A percentile compares a stretch with the other conserved stretches of the same genome.
These are phyloP conservation scores for Tachystola acroxantha DNA, from an alignment of 2,888 invertebrate genomes.

Conservation along the genomic window DNA sequence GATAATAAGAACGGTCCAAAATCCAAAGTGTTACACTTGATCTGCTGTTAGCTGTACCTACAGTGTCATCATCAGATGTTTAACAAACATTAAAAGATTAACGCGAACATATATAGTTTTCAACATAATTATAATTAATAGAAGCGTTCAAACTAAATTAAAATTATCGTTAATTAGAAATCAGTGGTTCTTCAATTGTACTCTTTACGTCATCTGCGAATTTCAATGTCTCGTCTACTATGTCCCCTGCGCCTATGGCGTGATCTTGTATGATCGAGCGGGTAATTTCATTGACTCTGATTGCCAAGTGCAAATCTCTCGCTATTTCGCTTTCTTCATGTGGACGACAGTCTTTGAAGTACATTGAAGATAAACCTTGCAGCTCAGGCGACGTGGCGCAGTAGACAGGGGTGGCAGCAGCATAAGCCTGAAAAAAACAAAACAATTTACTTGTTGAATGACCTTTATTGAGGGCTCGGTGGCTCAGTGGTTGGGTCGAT, in stretches of 20 bases:
- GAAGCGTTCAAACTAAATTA: too few relatives aligned
- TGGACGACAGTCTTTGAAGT: slow-evolving; percentile 92
- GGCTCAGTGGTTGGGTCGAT: too few relatives aligned
- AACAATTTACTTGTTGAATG: too few relatives aligned
- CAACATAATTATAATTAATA: too few relatives aligned
- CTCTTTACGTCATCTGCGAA: slow-evolving; percentile 16
- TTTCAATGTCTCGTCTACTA: slow-evolving; percentile 6
- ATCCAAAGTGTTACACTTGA: too few relatives aligned
- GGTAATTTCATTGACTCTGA: slow-evolving; percentile 47
- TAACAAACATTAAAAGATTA: too few relatives aligned
- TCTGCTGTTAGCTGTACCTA: too few relatives aligned
- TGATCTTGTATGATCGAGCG: slow-evolving; percentile 38
- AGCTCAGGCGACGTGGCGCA: slow-evolving; percentile 92
- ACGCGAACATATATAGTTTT: too few relatives aligned
- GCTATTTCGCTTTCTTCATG: slow-evolving; percentile 69
- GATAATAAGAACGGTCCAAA: too few relatives aligned
- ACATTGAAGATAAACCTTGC: slow-evolving; percentile 87
- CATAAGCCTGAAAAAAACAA: slow-evolving; percentile 83
- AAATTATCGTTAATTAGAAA: slow-evolving; percentile 34
- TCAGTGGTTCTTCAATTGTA: slow-evolving; percentile 26
- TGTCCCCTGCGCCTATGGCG: slow-evolving; percentile 15
- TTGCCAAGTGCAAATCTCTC: slow-evolving; percentile 50
- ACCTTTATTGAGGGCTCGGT: too few relatives aligned
- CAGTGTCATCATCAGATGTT: too few relatives aligned
- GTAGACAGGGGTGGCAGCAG: slow-evolving; percentile 91